phyloP scores from a whole-genome alignment of 2,888 invertebrate genomes.

The Drosophila nigritarsus region DNA sequence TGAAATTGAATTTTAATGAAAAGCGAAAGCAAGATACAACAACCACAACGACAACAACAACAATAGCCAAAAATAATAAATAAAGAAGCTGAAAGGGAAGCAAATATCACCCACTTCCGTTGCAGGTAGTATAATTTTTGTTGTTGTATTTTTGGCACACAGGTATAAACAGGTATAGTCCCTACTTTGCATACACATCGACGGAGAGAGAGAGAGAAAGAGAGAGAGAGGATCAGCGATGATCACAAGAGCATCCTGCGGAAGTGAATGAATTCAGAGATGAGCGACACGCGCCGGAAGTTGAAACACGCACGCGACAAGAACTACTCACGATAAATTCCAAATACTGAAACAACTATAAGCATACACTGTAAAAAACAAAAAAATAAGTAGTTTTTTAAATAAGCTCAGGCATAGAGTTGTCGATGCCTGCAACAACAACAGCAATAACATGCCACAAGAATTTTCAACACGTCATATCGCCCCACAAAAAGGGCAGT shows the following conservation, averaged over 20 bases:
- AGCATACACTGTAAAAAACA: too few species aligned
- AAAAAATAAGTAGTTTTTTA: background rate
- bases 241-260: conserved; percentile 50
- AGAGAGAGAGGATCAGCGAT: background rate
- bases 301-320: background rate
- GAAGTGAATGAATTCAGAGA: conserved; percentile 41
- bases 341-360: background rate
- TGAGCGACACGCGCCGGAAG: conserved; percentile 19
- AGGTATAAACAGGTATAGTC: conserved; percentile 54
- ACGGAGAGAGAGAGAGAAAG: background rate
- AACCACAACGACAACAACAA: conserved; percentile 22
- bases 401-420: background rate
- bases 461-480: background rate
- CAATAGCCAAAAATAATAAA: conserved; percentile 35
- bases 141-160: conserved; percentile 13
- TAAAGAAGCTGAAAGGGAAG: conserved; percentile 31
- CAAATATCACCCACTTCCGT: conserved; percentile 60
- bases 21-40: conserved; percentile 69
- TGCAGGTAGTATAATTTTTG: conserved; percentile 41
- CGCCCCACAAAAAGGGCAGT: background rate
- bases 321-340: background rate
- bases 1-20: conserved; percentile 73
- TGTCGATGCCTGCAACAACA: background rate
- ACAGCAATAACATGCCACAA: background rate
- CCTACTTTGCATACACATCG: conserved; percentile 44